phyloP scores from a whole-genome alignment of 53 echinoderm and acorn worm genomes.

The Glandiceps talaboti region DNA sequence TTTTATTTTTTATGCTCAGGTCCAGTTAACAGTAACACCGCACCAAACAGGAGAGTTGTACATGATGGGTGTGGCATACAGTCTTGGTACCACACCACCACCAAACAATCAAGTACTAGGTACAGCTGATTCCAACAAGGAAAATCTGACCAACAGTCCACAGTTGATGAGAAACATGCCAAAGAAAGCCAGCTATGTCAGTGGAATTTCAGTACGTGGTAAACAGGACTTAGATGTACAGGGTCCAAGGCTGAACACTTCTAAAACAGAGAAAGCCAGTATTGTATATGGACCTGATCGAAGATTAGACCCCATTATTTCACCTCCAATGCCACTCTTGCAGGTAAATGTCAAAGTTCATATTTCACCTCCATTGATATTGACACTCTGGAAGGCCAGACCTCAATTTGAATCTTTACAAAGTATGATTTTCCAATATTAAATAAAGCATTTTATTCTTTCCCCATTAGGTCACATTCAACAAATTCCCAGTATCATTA shows the following conservation, averaged over 20 bases:
- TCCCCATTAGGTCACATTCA: conserved; percentile 52
- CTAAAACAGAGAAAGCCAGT: conserved; percentile 54
- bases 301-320: conserved; percentile 77
- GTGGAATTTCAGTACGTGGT: conserved; percentile 51
- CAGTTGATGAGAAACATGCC: conserved; percentile 3
- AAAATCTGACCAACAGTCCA: conserved; percentile 33
- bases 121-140: conserved; percentile 37
- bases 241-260: conserved; percentile 72
- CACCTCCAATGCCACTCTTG: conserved; percentile 74
- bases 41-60: conserved; percentile 84
- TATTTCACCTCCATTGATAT: no score
- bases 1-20: no score
- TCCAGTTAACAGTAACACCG: conserved; percentile 61
- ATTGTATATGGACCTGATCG: conserved; percentile 87
- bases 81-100: conserved; percentile 29
- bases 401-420: no score
- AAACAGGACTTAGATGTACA: conserved; percentile 95
- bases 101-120: conserved; percentile 21
- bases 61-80: conserved; percentile 79
- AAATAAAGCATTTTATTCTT: conserved; percentile 2
- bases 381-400: neutral
- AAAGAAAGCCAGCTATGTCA: conserved; percentile 34
- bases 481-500: conserved; percentile 63
- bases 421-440: neutral
- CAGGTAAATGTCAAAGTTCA: no score